Evolutionary conservation across 2,113 vertebrate species (phyloP).

Genomic region (Speoplatyrhinus poulsoni): DNA sequence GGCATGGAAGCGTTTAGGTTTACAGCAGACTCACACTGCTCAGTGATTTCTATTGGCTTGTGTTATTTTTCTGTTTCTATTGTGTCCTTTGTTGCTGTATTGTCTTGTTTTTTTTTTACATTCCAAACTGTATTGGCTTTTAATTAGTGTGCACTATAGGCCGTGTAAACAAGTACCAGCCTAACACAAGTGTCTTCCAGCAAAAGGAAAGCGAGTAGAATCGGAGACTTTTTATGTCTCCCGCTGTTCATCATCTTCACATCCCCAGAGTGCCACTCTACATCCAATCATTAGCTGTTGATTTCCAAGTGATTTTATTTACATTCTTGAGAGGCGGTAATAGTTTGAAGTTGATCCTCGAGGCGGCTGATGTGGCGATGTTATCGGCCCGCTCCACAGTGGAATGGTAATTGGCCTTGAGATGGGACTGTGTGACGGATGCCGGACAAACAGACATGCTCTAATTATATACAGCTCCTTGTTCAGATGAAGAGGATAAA

Average conservation of each 20-base stretch:
- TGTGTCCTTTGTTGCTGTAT: too few relatives aligned
- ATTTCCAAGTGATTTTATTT: slow-evolving; percentile 75
- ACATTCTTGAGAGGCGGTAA: slow-evolving; percentile 71
- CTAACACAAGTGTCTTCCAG: slow-evolving; percentile 12
- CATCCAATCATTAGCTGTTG: slow-evolving; percentile 70
- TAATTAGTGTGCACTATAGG: too few relatives aligned
- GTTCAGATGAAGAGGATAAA: slow-evolving; percentile 76
- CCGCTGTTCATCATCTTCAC: slow-evolving; percentile 39
- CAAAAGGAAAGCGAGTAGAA: slow-evolving; percentile 31
- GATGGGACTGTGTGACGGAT: slow-evolving; percentile 69
- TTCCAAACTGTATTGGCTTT: too few relatives aligned
- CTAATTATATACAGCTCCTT: slow-evolving; percentile 77
- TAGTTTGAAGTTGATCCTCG: slow-evolving; percentile 63
- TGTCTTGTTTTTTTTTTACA: too few relatives aligned
- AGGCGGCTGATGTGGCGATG: slow-evolving; percentile 48
- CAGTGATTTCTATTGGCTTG: too few relatives aligned
- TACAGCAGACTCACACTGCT: too few relatives aligned
- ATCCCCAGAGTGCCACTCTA: slow-evolving; percentile 61
- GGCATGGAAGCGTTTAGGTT: too few relatives aligned
- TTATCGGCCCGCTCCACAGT: slow-evolving; percentile 49
- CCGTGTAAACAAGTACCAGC: neutral
- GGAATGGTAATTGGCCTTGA: slow-evolving; percentile 76
- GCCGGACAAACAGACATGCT: slow-evolving; percentile 74
- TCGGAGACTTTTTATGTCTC: slow-evolving; percentile 12
- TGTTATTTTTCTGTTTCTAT: too few relatives aligned